Evolutionary conservation across 2,113 vertebrate species (phyloP).

Genomic region (Megaceryle torquata): DNA sequence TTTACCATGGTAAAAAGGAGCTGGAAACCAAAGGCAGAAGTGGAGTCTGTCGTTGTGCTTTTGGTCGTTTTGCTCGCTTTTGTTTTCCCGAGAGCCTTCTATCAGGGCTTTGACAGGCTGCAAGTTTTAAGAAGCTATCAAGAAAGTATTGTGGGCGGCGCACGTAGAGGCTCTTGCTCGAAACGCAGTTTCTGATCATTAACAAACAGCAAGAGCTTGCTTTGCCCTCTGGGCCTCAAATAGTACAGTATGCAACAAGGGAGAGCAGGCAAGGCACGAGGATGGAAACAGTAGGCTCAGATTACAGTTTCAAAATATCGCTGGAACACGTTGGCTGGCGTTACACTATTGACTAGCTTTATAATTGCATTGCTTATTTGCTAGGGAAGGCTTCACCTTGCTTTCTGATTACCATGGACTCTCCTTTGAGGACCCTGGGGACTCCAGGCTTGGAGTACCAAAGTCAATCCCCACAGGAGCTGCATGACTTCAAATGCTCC

Average conservation of each 20-base stretch:
- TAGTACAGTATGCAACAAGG: constrained; percentile 71
- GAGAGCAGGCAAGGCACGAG: constrained; percentile 62
- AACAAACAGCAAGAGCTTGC: constrained; percentile 64
- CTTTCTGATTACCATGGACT: constrained; percentile 70
- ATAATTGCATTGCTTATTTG: constrained; percentile 78
- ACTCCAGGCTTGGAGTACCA: background rate
- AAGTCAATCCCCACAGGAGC: background rate
- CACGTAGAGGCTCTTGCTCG: background rate
- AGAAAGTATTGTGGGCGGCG: constrained; percentile 34
- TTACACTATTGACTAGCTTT: constrained; percentile 71
- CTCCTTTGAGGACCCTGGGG: constrained; percentile 47
- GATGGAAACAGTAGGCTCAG: constrained; percentile 76
- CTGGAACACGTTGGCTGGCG: constrained; percentile 67
- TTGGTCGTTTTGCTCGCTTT: background rate
- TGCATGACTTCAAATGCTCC: background rate
- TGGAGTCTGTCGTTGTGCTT: background rate
- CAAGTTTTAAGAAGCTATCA: constrained; percentile 10
- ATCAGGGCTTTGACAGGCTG: background rate
- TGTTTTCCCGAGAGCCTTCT: background rate
- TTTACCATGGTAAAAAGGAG: background rate
- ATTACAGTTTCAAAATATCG: constrained; percentile 78
- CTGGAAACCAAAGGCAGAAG: background rate
- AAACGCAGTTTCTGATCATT: constrained; percentile 56
- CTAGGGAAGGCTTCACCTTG: constrained; percentile 74
- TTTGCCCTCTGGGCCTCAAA: constrained; percentile 70